Base-by-base conservation (phyloP, 1,140 invertebrate species). In the Caenorhabditis tropicalis region DNA sequence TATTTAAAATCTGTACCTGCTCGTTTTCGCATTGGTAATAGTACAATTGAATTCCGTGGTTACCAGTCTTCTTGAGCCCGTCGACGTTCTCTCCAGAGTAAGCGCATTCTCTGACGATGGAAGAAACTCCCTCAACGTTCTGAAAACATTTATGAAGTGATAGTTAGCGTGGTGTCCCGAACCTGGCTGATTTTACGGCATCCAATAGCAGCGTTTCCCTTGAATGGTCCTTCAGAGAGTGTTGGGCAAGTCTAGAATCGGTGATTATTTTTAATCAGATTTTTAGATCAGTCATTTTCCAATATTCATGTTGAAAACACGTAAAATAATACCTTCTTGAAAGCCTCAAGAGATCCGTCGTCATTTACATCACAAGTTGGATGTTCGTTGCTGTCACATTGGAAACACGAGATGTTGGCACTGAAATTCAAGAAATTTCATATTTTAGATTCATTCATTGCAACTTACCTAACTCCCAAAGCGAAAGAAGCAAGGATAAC, bases 21-120 rank as follows among this genome's bases (percentile, higher is more conserved):
- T 84, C 70, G 56, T 87, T 87, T 21, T 87, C 39, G 33, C 87
- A 88, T 65, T 88, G 87, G 81, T 88, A 88, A 29, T 86, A 88
- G 53, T 82, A 81, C 33, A 86, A 46, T 16, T 39, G 58, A 27
- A 88, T 80, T 48, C 81, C 87, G 48, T 86, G 86, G 81, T 87
- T 88, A 53, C 87, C 87, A 60, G 86, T 87, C 43, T 87, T 87
- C 82, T 88, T 88, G 56, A 60, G 51, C 21, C 87, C 87, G 39
- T 87, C 84, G 29, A 87, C 36, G 27, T 36, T n/a, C 15, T 81
- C 84, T 33, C 83, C 86, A 46, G 86, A 86, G 60, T 87, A 87
- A 49, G 87, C 87, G 49, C 87, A 87, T 58, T 87, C 85, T 49
- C 87, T 87, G 65, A 87, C 74, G 29, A 85, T 81, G 9, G 39